Evolutionary conservation across 2,888 invertebrate species (phyloP), one percentile per base, ranked within the genome.

Genomic region (Ormyrus thymus): DNA sequence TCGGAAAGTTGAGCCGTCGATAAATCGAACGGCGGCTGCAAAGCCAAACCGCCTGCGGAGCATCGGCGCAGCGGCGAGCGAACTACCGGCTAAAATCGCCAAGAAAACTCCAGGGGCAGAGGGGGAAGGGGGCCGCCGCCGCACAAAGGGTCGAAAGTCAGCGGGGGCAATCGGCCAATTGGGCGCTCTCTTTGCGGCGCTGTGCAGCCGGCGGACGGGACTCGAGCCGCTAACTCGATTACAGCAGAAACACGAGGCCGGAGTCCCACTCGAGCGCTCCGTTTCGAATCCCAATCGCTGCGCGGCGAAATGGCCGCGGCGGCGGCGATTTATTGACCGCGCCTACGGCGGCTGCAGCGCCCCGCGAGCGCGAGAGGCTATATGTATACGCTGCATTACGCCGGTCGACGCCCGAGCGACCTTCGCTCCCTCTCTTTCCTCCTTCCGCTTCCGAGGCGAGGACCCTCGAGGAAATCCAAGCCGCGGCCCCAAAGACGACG

Each of bases 281-380:
- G 8, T 45, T 43, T 43, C 13, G 62, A 69, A 56, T 69, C 46
- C 70, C 56, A 65, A 71, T 77, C 77, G 77, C 29, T 29, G 29
- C 29, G 29, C 29, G 29, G 29, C 29, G 29, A 29, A 72, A 72
- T 76, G 58, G 70, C 65, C 7, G 55, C 51, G 56, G 8, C 46
- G 58, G 56, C 11, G 51, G 70, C 70, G 70, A 76, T 76, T 76
- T 76, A 76, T 76, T 76, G 76, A 76, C 70, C 76, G 76, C 76
- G 61, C 66, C 59, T 61, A 68, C 66, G 59, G 59, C 45, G 59
- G 58, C 51, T 70, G 59, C 50, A 51, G 50, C 59, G 50, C 9
- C 58, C 15, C 58, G 15, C 55, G 61, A 29, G 29, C 43, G 7
- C 9, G 11, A 5, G 45, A 45, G 11, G 29, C 13, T 53, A 29